These are phyloP conservation scores for Ifrita kowaldi DNA, from an alignment of 2,113 vertebrate genomes.

Conservation along the genomic window DNA sequence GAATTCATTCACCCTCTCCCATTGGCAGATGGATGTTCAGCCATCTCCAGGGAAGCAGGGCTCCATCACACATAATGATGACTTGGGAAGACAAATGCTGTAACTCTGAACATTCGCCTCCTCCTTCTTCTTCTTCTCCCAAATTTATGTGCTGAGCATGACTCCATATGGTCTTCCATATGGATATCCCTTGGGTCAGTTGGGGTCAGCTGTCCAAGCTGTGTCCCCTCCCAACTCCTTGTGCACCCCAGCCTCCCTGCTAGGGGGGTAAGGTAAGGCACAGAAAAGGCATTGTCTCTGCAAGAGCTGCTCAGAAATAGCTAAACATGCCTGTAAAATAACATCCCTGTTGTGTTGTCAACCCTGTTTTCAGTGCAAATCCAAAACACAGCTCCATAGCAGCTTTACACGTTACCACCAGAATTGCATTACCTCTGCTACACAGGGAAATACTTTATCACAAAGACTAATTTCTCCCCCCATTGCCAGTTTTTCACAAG, in stretches of 20 bases:
- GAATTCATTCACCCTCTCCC: not conserved
- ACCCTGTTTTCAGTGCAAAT: not conserved
- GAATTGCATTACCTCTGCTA: not conserved
- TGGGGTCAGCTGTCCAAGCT: not conserved
- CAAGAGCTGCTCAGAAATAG: not conserved
- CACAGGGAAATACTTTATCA: not conserved
- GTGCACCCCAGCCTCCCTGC: not conserved
- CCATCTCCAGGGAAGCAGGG: not conserved
- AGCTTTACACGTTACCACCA: not conserved
- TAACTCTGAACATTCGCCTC: not conserved
- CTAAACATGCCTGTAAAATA: not conserved
- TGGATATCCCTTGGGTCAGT: not conserved
- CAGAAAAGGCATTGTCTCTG: not conserved
- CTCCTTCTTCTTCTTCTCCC: not conserved
- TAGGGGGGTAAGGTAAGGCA: not conserved
- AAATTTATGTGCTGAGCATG: not conserved
- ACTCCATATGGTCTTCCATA: not conserved
- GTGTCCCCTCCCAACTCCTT: not conserved
- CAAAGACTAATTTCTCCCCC: not conserved
- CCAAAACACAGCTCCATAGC: not conserved
- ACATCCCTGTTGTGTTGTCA: not conserved
- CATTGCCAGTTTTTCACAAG: not conserved
- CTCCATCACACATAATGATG: not conserved
- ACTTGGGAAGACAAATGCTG: not conserved
- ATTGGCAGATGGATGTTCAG: not conserved